Evolutionary conservation across 1,140 invertebrate species (phyloP).

Genomic region (Sminthurinus signatus): DNA sequence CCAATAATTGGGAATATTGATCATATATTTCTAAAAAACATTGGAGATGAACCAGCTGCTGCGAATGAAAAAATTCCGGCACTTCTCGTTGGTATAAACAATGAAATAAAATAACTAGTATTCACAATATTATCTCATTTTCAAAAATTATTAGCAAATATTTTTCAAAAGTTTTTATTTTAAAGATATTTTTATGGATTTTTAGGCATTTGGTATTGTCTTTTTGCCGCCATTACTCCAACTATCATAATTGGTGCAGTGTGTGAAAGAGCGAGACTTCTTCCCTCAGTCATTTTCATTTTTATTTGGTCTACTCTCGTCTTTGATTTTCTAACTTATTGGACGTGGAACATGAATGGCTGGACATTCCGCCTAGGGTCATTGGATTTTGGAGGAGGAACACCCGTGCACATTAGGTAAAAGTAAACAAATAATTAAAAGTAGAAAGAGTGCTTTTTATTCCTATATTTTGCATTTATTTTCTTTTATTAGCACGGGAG

Average conservation of each 20-base stretch:
- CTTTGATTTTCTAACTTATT: slow-evolving; percentile 25
- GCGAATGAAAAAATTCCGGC: slow-evolving; percentile 27
- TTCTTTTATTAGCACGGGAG: slow-evolving; percentile 16
- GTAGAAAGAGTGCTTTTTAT: too few relatives aligned
- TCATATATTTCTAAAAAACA: slow-evolving; percentile 27
- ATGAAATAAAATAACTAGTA: too few relatives aligned
- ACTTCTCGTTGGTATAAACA: slow-evolving; percentile 23
- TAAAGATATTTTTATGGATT: too few relatives aligned
- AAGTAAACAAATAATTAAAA: too few relatives aligned
- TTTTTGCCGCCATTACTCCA: slow-evolving; percentile 38
- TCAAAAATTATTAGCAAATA: too few relatives aligned
- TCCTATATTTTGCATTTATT: too few relatives aligned
- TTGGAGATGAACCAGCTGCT: slow-evolving; percentile 17
- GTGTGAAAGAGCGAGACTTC: slow-evolving; percentile 21
- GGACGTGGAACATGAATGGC: slow-evolving; percentile 26
- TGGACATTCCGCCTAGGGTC: slow-evolving; percentile 16
- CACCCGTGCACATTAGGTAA: slow-evolving; percentile 31
- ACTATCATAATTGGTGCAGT: slow-evolving; percentile 38
- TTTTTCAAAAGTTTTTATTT: too few relatives aligned
- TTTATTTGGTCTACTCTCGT: slow-evolving; percentile 20
- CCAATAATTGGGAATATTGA: slow-evolving; percentile 32
- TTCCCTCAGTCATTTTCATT: slow-evolving; percentile 4
- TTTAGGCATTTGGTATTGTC: slow-evolving; percentile 38
- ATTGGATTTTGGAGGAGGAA: slow-evolving; percentile 30
- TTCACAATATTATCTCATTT: too few relatives aligned